phyloP scores from a whole-genome alignment of 2,888 invertebrate genomes.

The Metacarcinus magister region DNA sequence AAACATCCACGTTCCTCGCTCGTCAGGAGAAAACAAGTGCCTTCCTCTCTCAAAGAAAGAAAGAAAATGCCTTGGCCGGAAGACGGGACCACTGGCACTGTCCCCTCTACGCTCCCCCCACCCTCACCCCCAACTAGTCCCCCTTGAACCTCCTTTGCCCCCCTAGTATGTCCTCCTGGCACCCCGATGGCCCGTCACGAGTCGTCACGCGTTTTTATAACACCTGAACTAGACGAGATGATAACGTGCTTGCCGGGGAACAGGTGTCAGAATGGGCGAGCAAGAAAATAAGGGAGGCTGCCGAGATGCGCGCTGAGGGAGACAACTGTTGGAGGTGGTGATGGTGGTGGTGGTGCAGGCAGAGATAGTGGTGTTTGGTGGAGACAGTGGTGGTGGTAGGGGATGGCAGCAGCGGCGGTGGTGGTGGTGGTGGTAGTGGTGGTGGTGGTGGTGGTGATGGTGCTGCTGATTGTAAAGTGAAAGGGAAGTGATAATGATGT shows the following conservation, averaged over 20 bases:
- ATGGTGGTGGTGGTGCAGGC: constrained; percentile 52
- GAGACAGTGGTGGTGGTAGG: not conserved
- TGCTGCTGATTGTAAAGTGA: not conserved
- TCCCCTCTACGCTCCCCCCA: not conserved
- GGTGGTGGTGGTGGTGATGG: constrained; percentile 39
- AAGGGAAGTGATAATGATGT: constrained; percentile 21
- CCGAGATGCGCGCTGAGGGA: not conserved
- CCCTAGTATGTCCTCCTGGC: not conserved
- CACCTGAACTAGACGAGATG: constrained; percentile 70
- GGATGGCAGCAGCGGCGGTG: not conserved
- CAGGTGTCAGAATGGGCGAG: constrained; percentile 70
- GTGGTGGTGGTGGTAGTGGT: constrained; percentile 26
- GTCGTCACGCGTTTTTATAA: constrained; percentile 60
- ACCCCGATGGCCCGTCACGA: constrained; percentile 65
- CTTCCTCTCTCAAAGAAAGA: not conserved
- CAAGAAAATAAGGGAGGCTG: constrained; percentile 61
- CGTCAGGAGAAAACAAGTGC: constrained; percentile 54
- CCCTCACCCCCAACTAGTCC: not conserved
- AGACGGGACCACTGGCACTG: constrained; percentile 15
- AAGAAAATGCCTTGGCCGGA: not conserved
- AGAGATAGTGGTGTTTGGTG: constrained; percentile 46
- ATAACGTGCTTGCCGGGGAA: constrained; percentile 69
- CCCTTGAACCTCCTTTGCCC: not conserved
- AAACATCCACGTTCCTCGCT: constrained; percentile 50
- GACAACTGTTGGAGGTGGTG: constrained; percentile 53